phyloP scores from a whole-genome alignment of 2,113 vertebrate species.

The Eleginops maclovinus region DNA sequence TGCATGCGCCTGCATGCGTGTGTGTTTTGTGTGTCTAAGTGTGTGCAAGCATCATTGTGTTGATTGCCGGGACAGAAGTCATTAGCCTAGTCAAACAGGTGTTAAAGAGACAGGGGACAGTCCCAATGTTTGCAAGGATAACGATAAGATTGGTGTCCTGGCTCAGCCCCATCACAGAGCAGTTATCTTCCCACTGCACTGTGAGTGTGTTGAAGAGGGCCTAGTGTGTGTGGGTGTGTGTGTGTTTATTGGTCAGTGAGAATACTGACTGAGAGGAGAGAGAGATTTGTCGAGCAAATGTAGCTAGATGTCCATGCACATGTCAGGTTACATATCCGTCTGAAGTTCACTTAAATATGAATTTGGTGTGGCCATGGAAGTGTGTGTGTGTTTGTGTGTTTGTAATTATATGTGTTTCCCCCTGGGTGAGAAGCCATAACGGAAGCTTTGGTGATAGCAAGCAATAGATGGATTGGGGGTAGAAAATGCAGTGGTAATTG shows the following conservation, averaged over 20 bases:
- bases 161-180: conserved; percentile 50
- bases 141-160: conserved; percentile 62
- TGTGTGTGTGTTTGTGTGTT: conserved; percentile 15
- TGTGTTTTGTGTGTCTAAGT: background rate
- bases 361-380: conserved; percentile 23
- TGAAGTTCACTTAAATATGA: conserved; percentile 26
- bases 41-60: conserved; percentile 1
- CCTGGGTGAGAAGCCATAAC: conserved; percentile 30
- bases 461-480: conserved; percentile 59
- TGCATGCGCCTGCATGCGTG: conserved; percentile 24
- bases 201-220: conserved; percentile 10
- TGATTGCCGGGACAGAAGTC: conserved; percentile 61
- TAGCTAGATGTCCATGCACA: conserved; percentile 20
- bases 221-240: background rate
- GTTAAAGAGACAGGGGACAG: conserved; percentile 68
- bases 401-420: conserved; percentile 45
- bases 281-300: conserved; percentile 34
- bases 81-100: conserved; percentile 76
- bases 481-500: conserved; percentile 71
- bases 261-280: background rate
- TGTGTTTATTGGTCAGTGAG: conserved; percentile 1
- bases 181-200: conserved; percentile 22
- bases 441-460: conserved; percentile 55
- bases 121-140: conserved; percentile 61
- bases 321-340: conserved; percentile 35